phyloP scores from a whole-genome alignment of 2,888 invertebrate genomes.

The Aelia acuminata region DNA sequence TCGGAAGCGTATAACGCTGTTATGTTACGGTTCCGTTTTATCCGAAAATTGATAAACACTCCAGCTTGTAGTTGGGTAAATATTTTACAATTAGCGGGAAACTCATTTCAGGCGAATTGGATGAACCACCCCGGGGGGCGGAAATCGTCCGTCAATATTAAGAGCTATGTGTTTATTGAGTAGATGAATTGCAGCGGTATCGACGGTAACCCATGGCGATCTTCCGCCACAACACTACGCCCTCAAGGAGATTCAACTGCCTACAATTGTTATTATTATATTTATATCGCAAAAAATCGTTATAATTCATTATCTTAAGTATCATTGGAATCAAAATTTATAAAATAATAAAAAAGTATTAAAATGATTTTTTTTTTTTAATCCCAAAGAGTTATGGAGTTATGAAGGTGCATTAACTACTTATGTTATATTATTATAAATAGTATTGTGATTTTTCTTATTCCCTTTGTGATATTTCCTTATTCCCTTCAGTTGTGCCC shows the following conservation, averaged over 20 bases:
- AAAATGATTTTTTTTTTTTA: no score
- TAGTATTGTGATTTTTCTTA: no score
- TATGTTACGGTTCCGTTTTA: background rate
- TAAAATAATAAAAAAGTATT: no score
- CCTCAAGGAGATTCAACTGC: background rate
- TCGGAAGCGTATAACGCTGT: no score
- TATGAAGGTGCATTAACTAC: no score
- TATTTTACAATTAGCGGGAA: constrained; percentile 14
- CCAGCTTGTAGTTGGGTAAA: background rate
- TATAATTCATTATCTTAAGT: no score
- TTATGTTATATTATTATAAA: no score
- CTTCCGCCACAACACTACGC: background rate
- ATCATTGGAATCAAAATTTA: no score
- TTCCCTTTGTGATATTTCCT: no score
- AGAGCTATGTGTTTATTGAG: constrained; percentile 18
- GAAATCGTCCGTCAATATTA: background rate
- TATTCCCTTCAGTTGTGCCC: no score
- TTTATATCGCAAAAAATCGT: background rate
- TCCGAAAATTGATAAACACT: background rate
- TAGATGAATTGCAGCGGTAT: background rate
- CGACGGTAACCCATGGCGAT: constrained; percentile 3
- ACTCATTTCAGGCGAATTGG: constrained; percentile 10
- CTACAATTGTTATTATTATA: background rate
- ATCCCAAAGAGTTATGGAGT: no score
- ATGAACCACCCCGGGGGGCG: background rate